Conservation (phyloP, 2,888 invertebrate genomes). For the Pristionchus maxplancki region DNA sequence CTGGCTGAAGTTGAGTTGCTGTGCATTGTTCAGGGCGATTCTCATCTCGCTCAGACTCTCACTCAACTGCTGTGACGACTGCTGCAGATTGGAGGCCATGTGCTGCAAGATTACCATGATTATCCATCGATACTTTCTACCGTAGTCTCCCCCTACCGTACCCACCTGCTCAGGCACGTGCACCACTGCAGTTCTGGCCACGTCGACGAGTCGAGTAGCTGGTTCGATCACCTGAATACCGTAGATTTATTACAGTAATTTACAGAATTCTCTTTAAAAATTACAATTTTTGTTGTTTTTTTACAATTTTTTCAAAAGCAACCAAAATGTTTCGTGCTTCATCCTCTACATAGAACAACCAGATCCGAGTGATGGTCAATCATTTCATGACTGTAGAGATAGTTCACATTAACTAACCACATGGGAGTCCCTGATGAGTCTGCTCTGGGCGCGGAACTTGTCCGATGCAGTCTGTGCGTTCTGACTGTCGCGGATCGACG, state of each 20-base stretch:
- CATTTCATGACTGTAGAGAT: background rate
- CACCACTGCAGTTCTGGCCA: slow-evolving; percentile 88
- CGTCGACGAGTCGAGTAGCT: slow-evolving; percentile 84
- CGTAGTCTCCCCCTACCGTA: slow-evolving; percentile 4
- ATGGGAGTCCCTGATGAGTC: slow-evolving; percentile 73
- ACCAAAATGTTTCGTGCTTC: background rate
- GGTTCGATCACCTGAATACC: slow-evolving; percentile 74
- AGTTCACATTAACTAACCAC: slow-evolving; percentile 48
- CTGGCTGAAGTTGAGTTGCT: slow-evolving; percentile 81
- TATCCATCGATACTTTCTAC: background rate
- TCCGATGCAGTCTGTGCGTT: slow-evolving; percentile 61
- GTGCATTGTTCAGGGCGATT: slow-evolving; percentile 82
- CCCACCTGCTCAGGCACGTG: slow-evolving; percentile 85
- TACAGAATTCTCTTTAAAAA: background rate
- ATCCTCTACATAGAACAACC: background rate
- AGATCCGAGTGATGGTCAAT: background rate
- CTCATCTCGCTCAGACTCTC: slow-evolving; percentile 83
- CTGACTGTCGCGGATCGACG: slow-evolving; percentile 68
- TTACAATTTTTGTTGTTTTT: no score
- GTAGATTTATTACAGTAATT: background rate
- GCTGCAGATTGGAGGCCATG: slow-evolving; percentile 67
- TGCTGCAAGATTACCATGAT: slow-evolving; percentile 52
- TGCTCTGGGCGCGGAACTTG: slow-evolving; percentile 72
- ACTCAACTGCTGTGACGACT: slow-evolving; percentile 81
- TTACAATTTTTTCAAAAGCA: background rate